Conservation (phyloP, 2,797 vertebrate species). For the Sitta carolinensis region DNA sequence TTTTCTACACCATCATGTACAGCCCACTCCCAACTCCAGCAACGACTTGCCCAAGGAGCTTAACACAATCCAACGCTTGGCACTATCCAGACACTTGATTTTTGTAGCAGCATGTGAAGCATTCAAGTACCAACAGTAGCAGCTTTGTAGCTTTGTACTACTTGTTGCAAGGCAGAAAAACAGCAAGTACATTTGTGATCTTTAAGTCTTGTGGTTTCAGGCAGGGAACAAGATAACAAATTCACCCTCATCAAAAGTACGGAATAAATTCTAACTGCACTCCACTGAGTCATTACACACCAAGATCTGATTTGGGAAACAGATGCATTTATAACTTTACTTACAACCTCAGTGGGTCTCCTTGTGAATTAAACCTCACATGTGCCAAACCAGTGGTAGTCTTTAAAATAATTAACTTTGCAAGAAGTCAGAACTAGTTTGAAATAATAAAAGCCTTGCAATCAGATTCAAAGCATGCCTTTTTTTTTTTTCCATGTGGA, state of each 20-base stretch:
- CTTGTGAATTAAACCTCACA: background rate
- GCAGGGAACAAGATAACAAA: background rate
- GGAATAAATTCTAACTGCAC: constrained; percentile 34
- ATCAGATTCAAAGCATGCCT: background rate
- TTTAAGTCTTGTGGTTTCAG: constrained; percentile 24
- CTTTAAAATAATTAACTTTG: constrained; percentile 35
- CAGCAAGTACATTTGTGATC: background rate
- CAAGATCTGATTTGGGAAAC: constrained; percentile 18
- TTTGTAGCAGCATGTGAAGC: background rate
- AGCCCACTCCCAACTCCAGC: background rate
- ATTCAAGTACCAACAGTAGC: background rate
- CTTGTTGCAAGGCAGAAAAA: background rate
- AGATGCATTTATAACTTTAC: constrained; percentile 12
- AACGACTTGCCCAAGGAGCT: background rate
- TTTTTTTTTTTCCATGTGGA: background rate
- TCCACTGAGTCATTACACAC: constrained; percentile 15
- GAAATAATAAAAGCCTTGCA: background rate
- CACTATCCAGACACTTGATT: background rate
- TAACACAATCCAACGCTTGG: background rate
- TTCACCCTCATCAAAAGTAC: background rate
- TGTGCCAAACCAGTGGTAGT: background rate
- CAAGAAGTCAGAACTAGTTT: background rate
- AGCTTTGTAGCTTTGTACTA: background rate
- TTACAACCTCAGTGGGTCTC: background rate
- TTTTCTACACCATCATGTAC: background rate